Conservation (phyloP, 2,888 invertebrate genomes). For the Odontocerum albicorne region DNA sequence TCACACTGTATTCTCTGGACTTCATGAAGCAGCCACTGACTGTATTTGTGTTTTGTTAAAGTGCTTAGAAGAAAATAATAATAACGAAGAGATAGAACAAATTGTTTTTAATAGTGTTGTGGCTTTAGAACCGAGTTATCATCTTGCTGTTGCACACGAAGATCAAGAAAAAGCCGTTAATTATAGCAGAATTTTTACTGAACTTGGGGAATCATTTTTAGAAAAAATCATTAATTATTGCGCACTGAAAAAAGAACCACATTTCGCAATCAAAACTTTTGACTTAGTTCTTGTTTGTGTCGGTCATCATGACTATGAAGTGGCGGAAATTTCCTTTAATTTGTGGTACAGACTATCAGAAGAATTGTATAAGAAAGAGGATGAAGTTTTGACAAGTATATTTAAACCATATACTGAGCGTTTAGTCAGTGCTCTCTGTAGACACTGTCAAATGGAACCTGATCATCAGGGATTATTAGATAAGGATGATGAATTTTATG, state of each 20-base stretch:
- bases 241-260: constrained; percentile 61
- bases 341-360: constrained; percentile 97
- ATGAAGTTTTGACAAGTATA: constrained; percentile 73
- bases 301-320: constrained; percentile 97
- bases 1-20: constrained; percentile 59
- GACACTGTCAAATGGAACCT: constrained; percentile 95
- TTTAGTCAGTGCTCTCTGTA: constrained; percentile 83
- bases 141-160: constrained; percentile 88
- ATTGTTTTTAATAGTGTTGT: constrained; percentile 81
- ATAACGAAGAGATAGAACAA: constrained; percentile 72
- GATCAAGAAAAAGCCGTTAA: constrained; percentile 93
- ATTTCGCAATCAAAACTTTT: constrained; percentile 80
- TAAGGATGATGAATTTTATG: constrained; percentile 80
- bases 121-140: constrained; percentile 82
- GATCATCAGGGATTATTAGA: constrained; percentile 88
- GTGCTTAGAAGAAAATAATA: constrained; percentile 76
- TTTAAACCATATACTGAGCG: constrained; percentile 92
- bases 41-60: constrained; percentile 86
- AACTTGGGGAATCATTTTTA: constrained; percentile 88
- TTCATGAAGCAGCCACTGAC: constrained; percentile 91
- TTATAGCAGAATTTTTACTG: constrained; percentile 94
- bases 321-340: constrained; percentile 90
- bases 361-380: constrained; percentile 86
- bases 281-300: constrained; percentile 90
- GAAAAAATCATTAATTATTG: constrained; percentile 74